Conservation (phyloP, 2,888 invertebrate species). For the Branchinecta sandiegonensis region DNA sequence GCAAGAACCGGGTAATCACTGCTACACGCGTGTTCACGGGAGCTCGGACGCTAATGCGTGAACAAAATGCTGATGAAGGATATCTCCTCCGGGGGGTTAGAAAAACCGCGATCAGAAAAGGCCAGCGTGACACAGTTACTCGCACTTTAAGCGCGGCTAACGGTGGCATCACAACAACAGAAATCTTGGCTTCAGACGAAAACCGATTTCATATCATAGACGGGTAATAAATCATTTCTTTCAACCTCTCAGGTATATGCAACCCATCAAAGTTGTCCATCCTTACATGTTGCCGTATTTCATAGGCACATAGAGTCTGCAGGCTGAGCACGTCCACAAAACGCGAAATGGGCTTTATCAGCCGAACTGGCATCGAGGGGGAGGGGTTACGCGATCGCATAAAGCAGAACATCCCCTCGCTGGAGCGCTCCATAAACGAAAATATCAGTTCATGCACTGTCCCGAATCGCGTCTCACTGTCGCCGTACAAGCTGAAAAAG, state of each 20-base stretch:
- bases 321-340: conserved; percentile 51
- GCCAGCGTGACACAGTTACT: too few relatives aligned
- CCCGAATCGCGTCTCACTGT: conserved; percentile 40
- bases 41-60: too few relatives aligned
- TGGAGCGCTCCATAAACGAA: conserved; percentile 54
- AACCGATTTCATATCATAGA: not conserved
- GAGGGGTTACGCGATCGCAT: conserved; percentile 49
- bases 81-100: too few relatives aligned
- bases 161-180: too few relatives aligned
- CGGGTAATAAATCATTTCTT: conserved; percentile 38
- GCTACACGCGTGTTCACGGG: too few relatives aligned
- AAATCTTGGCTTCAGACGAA: too few relatives aligned
- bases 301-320: conserved; percentile 57
- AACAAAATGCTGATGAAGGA: too few relatives aligned
- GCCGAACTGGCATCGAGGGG: conserved; percentile 54
- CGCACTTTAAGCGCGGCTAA: too few relatives aligned
- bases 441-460: conserved; percentile 57
- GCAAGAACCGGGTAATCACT: too few relatives aligned
- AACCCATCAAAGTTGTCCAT: conserved; percentile 52
- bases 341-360: conserved; percentile 57
- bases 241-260: conserved; percentile 47
- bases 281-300: conserved; percentile 51
- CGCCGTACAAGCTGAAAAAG: conserved; percentile 40
- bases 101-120: too few relatives aligned
- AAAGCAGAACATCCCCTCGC: conserved; percentile 55